Base-by-base conservation (phyloP, 2,113 vertebrate species). In the Xiphorhynchus elegans region DNA sequence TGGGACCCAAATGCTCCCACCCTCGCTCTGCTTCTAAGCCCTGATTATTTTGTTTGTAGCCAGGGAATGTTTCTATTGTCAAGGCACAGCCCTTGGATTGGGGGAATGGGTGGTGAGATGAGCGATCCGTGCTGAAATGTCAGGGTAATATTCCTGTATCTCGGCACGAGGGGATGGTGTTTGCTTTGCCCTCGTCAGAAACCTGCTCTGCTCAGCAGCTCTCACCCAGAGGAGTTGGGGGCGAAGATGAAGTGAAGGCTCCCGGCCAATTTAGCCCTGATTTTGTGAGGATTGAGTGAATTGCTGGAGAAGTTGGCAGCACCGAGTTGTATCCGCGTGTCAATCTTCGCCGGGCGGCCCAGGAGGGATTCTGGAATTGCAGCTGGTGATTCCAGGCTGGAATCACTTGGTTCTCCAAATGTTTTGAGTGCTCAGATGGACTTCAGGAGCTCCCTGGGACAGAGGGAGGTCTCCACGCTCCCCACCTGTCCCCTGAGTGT, bases 41-140 rank as follows among this genome's bases (percentile, higher is more conserved):
- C 90, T 86, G 90, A 95, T 96, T 89, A 95, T 96, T 95, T 89
- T 92, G 92, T 95, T 96, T 93, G 92, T 74, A 88, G 69, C 84
- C 46, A 3, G 72, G 42, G 86, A 95, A 96, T 63, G 94, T 96
- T 95, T 97, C 95, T 95, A 90, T 95, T 86, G 90, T 90, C 83
- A 55, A 88, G 79, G 26, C 76, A 49, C 19, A 10, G 88, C 63
- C 85, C 39, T 52, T 1, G 28, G 62, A 87, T 58, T 0, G 87
- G 68, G 67, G 35, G 87, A 78, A 52, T 0, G 13, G 75, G 78
- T 52, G 59, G 84, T 69, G 52, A 46, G 84, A 63, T 63, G 90
- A 96, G 67, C 40, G 85, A 95, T 93, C 62, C 62, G 17, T 64
- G 47, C 62, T 95, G 62, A 97, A 96, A 96, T 95, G 91, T 95